Evolutionary conservation across 1,140 invertebrate genomes (phyloP).

Genomic region (Orchesella cincta): DNA sequence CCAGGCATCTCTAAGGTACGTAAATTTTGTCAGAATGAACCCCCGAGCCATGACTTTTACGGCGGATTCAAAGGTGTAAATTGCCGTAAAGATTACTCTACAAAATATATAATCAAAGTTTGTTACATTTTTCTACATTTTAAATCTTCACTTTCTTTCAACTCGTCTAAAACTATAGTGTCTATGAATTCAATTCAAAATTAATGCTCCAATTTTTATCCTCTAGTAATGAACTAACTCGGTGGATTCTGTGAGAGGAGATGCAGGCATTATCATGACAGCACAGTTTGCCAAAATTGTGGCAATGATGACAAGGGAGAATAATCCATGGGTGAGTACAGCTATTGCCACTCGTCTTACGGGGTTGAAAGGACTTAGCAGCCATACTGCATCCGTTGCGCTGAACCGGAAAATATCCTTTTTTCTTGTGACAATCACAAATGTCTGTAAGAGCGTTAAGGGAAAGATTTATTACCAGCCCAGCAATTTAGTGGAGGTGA

Average conservation of each 20-base stretch:
- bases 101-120: background rate
- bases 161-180: background rate
- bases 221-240: slow-evolving; percentile 65
- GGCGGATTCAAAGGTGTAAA: slow-evolving; percentile 98
- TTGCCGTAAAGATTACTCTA: slow-evolving; percentile 98
- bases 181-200: background rate
- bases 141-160: background rate
- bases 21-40: slow-evolving; percentile 98
- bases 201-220: background rate
- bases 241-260: slow-evolving; percentile 88
- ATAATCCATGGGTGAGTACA: slow-evolving; percentile 94
- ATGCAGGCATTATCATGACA: slow-evolving; percentile 95
- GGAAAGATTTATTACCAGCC: no score
- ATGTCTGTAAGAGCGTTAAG: slow-evolving; percentile 84
- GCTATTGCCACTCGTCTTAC: slow-evolving; percentile 84
- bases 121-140: background rate
- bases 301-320: slow-evolving; percentile 96
- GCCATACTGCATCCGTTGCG: slow-evolving; percentile 91
- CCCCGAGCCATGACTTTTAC: slow-evolving; percentile 98
- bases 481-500: no score
- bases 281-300: slow-evolving; percentile 97
- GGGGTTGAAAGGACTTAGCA: slow-evolving; percentile 94
- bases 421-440: slow-evolving; percentile 96
- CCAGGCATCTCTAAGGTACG: slow-evolving; percentile 99
- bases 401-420: slow-evolving; percentile 98